A percentile compares a stretch with the other conserved stretches of the same genome.
phyloP scores from a whole-genome alignment of 2,888 invertebrate genomes.

The Calameuta idolon region DNA sequence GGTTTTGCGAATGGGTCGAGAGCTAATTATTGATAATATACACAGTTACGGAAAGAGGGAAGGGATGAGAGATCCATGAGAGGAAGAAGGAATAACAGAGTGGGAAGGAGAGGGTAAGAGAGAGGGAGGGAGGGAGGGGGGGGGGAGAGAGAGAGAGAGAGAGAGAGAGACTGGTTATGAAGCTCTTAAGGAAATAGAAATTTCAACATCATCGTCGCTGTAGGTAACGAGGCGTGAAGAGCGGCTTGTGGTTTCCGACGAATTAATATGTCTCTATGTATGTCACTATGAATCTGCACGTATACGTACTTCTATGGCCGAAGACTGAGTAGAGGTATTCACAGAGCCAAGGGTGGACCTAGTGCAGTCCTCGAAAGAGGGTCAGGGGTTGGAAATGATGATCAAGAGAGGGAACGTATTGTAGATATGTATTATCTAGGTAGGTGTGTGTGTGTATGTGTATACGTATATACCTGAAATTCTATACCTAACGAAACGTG shows the following conservation, averaged over 20 bases:
- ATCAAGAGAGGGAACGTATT: not conserved
- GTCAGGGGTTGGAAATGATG: too few species aligned
- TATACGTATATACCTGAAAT: not conserved
- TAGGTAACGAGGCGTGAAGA: not conserved
- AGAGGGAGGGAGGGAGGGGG: slow-evolving; percentile 3
- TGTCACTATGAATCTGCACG: not conserved
- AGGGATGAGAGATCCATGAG: not conserved
- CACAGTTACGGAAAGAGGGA: not conserved
- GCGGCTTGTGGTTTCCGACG: not conserved
- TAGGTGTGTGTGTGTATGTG: too few species aligned
- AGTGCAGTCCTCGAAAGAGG: not conserved
- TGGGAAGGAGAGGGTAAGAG: slow-evolving; percentile 19
- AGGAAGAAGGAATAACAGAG: slow-evolving; percentile 1
- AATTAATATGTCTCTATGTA: not conserved
- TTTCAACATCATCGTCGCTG: not conserved
- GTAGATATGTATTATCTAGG: not conserved
- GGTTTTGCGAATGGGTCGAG: not conserved
- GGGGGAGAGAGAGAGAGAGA: slow-evolving; percentile 13
- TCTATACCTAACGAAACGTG: slow-evolving; percentile 13
- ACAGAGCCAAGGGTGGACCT: not conserved
- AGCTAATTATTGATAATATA: not conserved
- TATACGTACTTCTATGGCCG: not conserved
- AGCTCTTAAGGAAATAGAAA: not conserved
- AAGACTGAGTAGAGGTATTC: not conserved
- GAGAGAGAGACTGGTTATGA: not conserved